phyloP scores from a whole-genome alignment of 2,888 invertebrate species.

The Labia minor region DNA sequence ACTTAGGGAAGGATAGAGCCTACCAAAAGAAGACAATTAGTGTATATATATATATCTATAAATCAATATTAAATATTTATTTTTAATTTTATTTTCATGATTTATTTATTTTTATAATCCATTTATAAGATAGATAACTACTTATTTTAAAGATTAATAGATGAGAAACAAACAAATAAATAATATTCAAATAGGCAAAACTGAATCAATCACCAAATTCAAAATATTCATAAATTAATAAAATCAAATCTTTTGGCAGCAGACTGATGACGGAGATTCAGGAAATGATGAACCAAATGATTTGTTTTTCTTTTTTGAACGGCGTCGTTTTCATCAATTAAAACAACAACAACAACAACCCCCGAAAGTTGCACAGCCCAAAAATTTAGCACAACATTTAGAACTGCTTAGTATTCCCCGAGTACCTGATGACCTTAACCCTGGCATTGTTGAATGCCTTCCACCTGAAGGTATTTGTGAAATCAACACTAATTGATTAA shows the following conservation, averaged over 20 bases:
- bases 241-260: slow-evolving; percentile 34
- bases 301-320: slow-evolving; percentile 43
- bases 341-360: slow-evolving; percentile 33
- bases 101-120: too few relatives aligned
- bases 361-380: slow-evolving; percentile 24
- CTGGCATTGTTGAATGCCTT: slow-evolving; percentile 55
- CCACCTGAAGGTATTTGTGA: slow-evolving; percentile 67
- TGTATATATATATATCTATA: too few relatives aligned
- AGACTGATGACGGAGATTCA: slow-evolving; percentile 82
- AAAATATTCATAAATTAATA: slow-evolving; percentile 19
- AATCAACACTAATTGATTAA: too few relatives aligned
- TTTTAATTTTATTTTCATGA: too few relatives aligned
- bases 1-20: too few relatives aligned
- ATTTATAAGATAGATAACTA: too few relatives aligned
- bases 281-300: slow-evolving; percentile 90
- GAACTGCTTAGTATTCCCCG: slow-evolving; percentile 49
- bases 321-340: slow-evolving; percentile 32
- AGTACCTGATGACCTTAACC: slow-evolving; percentile 47
- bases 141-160: too few relatives aligned
- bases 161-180: too few relatives aligned
- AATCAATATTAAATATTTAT: too few relatives aligned
- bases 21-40: too few relatives aligned
- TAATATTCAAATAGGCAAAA: too few relatives aligned
- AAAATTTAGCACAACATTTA: slow-evolving; percentile 47
- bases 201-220: too few relatives aligned